These are phyloP conservation scores for Aphis gossypii DNA, from an alignment of 1,140 invertebrate genomes.

Conservation along the genomic window DNA sequence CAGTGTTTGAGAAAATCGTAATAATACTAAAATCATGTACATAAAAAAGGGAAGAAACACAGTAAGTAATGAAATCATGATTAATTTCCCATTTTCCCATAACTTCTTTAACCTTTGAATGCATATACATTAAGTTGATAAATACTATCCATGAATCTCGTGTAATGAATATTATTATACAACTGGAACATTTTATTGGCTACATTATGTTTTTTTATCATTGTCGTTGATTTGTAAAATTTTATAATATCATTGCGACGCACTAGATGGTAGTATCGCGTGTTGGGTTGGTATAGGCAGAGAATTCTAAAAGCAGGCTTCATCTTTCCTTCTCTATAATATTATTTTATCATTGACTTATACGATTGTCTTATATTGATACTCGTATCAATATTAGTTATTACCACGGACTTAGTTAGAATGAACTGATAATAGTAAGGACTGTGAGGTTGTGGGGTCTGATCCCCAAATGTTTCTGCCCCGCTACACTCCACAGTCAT, in stretches of 20 bases:
- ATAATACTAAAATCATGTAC: background rate
- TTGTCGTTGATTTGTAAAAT: background rate
- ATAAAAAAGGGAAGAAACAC: background rate
- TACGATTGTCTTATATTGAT: too few species aligned
- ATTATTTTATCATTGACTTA: background rate
- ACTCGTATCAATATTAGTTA: too few species aligned
- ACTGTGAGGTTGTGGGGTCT: too few species aligned
- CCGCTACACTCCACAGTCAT: too few species aligned
- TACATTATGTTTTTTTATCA: background rate
- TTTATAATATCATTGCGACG: background rate
- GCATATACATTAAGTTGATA: background rate
- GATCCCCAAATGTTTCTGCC: too few species aligned
- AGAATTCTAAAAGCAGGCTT: background rate
- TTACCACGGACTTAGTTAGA: too few species aligned
- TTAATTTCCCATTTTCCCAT: background rate
- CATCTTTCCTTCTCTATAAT: background rate
- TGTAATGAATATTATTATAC: too few species aligned
- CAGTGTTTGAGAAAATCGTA: background rate
- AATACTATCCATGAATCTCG: background rate
- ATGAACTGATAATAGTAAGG: too few species aligned
- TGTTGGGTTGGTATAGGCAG: background rate
- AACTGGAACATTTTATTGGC: background rate
- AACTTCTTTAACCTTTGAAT: background rate
- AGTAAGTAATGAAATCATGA: background rate
- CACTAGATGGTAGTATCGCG: background rate